Evolutionary conservation across 2,888 invertebrate species (phyloP).

Genomic region (Lamellibrachia satsuma): DNA sequence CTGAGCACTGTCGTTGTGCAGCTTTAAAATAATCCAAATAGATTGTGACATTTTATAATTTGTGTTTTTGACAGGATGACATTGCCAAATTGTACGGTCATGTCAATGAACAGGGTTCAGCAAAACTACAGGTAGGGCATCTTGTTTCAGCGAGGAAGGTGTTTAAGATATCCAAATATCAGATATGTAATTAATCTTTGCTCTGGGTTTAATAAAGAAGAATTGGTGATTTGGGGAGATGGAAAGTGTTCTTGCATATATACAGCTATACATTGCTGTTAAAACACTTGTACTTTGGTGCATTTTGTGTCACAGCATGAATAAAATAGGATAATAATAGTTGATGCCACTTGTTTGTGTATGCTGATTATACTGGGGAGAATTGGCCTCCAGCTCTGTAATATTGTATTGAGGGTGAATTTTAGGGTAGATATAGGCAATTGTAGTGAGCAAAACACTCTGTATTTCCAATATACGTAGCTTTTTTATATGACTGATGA

Average conservation of each 20-base stretch:
- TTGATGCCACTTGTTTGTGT: neutral
- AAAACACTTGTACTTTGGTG: neutral
- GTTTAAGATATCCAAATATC: neutral
- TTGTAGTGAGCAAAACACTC: no score
- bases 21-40: neutral
- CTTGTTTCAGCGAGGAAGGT: neutral
- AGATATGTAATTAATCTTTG: conserved; percentile 3
- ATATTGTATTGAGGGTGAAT: neutral
- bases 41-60: conserved; percentile 23
- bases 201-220: neutral
- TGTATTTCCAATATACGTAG: neutral
- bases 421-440: neutral
- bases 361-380: neutral
- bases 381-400: neutral
- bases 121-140: conserved; percentile 63
- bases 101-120: conserved; percentile 61
- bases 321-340: neutral
- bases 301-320: neutral
- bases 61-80: conserved; percentile 56
- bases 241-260: neutral
- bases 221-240: neutral
- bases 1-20: no score
- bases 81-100: conserved; percentile 59
- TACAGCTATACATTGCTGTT: neutral
- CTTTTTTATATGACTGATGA: neutral